These are phyloP conservation scores for Drosophila simulans DNA, from an alignment of 1,140 invertebrate genomes.

Conservation along the genomic window DNA sequence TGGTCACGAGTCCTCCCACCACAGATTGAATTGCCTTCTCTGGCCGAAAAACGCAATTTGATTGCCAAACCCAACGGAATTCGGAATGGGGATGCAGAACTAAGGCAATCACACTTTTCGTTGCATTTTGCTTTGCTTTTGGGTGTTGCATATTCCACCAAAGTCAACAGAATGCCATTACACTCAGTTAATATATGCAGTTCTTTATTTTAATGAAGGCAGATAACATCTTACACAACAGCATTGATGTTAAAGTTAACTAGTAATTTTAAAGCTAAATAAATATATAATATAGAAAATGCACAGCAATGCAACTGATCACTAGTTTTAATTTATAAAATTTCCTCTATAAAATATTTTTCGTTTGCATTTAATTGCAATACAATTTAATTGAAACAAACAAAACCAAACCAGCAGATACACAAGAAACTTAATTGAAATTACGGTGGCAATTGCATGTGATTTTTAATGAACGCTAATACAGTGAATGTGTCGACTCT, in stretches of 20 bases:
- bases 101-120: constrained; percentile 20
- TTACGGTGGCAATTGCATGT: constrained; percentile 25
- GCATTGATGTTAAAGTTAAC: too few species aligned
- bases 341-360: too few species aligned
- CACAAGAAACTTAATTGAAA: constrained; percentile 32
- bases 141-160: not conserved
- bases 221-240: not conserved
- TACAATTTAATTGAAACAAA: not conserved
- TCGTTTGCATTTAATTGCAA: not conserved
- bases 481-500: constrained; percentile 28
- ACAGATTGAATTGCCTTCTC: constrained; percentile 65
- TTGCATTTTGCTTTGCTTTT: constrained; percentile 17
- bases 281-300: not conserved
- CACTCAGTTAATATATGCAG: constrained; percentile 7
- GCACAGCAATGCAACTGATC: too few species aligned
- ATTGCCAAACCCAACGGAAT: constrained; percentile 17
- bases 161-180: constrained; percentile 22
- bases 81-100: not conserved
- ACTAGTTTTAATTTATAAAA: too few species aligned
- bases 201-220: constrained; percentile 1
- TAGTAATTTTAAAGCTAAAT: not conserved
- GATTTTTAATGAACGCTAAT: constrained; percentile 51
- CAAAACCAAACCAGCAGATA: not conserved
- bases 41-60: constrained; percentile 35
- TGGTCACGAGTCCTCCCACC: constrained; percentile 23